These are phyloP conservation scores for Corythaeola cristata DNA, from an alignment of 2,113 vertebrate species.

Conservation along the genomic window DNA sequence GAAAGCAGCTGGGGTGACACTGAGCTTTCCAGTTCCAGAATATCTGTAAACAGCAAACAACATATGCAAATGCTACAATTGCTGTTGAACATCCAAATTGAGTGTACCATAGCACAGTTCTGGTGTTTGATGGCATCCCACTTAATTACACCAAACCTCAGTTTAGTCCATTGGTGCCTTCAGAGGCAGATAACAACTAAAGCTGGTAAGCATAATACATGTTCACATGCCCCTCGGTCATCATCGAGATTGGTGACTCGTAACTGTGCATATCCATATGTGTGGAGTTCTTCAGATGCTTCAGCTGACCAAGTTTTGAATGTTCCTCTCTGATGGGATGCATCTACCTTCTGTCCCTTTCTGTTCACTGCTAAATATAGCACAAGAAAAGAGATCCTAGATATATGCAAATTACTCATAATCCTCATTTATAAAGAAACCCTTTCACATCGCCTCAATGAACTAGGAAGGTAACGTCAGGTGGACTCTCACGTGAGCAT, in stretches of 20 bases:
- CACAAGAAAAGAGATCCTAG: background rate
- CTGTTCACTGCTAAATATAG: background rate
- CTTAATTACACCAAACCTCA: background rate
- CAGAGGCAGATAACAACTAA: background rate
- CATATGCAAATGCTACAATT: background rate
- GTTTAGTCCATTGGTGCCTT: background rate
- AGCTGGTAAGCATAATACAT: background rate
- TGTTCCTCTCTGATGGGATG: background rate
- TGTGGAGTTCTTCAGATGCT: background rate
- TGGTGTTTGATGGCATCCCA: background rate
- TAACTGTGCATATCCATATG: rapidly evolving
- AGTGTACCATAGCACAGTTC: background rate
- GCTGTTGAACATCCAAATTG: background rate
- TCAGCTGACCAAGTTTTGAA: background rate
- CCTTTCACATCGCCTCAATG: background rate
- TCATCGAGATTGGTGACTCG: background rate
- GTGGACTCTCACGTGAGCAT: background rate
- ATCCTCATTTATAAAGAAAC: background rate
- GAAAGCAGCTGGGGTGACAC: background rate
- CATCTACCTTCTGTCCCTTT: background rate
- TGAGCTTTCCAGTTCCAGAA: background rate
- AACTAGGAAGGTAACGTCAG: background rate
- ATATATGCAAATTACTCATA: background rate
- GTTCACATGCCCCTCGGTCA: background rate
- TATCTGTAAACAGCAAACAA: background rate